Evolutionary conservation across 2,888 invertebrate genomes (phyloP), one percentile per base, ranked within the genome.

Genomic region (Epistrophe grossulariae): DNA sequence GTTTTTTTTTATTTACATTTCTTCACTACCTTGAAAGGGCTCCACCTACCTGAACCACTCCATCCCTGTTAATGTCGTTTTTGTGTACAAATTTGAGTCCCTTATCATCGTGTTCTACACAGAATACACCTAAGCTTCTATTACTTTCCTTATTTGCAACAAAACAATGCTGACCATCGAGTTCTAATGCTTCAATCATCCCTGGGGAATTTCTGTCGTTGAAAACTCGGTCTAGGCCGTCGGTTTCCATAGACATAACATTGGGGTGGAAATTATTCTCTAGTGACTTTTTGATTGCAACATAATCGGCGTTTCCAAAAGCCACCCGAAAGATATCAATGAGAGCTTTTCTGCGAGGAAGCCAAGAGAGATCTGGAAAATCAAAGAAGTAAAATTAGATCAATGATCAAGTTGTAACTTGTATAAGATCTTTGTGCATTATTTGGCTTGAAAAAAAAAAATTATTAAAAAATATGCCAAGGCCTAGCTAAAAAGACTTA

Each of bases 41-140:
- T 17, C 10, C 8, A 43, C 19, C 4, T 87, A 91, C 88, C 89
- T 91, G 90, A 84, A 88, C 81, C 9, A 90, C 89, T 6, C 88
- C 79, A 24, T 62, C 43, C 24, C 74, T 82, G 9, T 66, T 72
- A 5, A 88, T 73, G 0, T 72, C 73, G 15, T 68, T 79, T 45
- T 80, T 79, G 43, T 71, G 68, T 6, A 85, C 80, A n/a, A 88
- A 78, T 35, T 60, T 76, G 9, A 77, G 55, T 13, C 60, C 72
- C 28, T 50, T 72, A 0, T 78, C 60, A 7, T 38, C 40, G 11
- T 80, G 35, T n/a, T 84, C 55, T 6, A 88, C 57, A 71, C 88
- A 90, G 19, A 84, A 88, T 2, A 84, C 57, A 10, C 76, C 57
- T 4, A 89, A 17, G 5, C 64, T 31, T 2, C 68, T 77, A 17